Conservation (phyloP, 2,888 invertebrate genomes). For the Agonum fuliginosum region DNA sequence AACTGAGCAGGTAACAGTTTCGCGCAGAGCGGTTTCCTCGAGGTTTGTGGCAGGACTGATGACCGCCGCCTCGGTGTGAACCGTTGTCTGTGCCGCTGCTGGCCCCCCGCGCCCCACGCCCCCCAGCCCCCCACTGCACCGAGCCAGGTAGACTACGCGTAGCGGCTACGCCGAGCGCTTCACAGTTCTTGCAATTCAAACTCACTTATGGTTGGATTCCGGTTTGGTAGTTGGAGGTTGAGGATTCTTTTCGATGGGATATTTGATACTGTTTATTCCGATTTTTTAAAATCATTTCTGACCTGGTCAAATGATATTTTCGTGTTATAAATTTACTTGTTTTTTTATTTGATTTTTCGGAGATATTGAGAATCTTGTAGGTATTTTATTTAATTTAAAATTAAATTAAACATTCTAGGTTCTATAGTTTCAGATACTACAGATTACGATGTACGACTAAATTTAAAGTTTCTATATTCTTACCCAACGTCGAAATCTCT, state of each 20-base stretch:
- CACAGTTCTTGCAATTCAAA: conserved; percentile 49
- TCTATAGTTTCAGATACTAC: too few relatives aligned
- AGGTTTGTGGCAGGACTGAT: conserved; percentile 72
- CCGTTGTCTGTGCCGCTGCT: conserved; percentile 69
- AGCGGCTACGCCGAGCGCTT: conserved; percentile 34
- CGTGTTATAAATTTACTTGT: background rate
- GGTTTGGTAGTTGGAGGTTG: conserved; percentile 32
- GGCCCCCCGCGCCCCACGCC: conserved; percentile 63
- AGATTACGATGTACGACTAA: too few relatives aligned
- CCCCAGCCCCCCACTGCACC: conserved; percentile 65
- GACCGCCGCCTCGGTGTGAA: conserved; percentile 70
- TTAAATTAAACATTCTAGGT: too few relatives aligned
- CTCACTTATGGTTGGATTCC: conserved; percentile 46
- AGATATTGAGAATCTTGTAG: too few relatives aligned
- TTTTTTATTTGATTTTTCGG: background rate
- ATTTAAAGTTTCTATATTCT: too few relatives aligned
- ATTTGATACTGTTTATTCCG: background rate
- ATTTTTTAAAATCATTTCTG: too few relatives aligned
- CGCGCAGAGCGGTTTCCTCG: too few relatives aligned
- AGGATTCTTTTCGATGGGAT: conserved; percentile 1
- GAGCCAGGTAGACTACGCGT: conserved; percentile 66
- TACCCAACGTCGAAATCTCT: background rate
- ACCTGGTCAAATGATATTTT: too few relatives aligned
- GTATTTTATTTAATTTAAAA: too few relatives aligned
- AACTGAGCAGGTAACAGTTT: conserved; percentile 60